phyloP scores from a whole-genome alignment of 2,797 vertebrate genomes.

The Erithacus rubecula region DNA sequence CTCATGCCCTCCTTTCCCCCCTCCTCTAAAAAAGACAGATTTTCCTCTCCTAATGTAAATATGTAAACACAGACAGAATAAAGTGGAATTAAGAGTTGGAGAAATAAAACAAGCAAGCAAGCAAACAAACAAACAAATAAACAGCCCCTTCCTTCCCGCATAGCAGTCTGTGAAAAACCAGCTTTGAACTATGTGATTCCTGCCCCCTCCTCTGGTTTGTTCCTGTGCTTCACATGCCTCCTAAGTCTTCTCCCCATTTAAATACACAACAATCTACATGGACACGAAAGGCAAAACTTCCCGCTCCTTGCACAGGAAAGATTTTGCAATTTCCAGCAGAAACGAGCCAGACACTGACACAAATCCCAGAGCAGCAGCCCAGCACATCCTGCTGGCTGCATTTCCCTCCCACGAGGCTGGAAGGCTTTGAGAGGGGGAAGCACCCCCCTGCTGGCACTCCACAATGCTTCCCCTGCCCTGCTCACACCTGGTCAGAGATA shows the following conservation, averaged over 20 bases:
- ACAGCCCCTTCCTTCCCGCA: no score
- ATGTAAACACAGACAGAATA: background rate
- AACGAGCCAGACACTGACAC: background rate
- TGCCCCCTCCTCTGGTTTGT: background rate
- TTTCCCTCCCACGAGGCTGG: background rate
- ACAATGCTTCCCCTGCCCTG: background rate
- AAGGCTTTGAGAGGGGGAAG: conserved; percentile 17
- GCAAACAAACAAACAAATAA: background rate
- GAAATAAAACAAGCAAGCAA: background rate
- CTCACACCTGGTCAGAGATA: background rate
- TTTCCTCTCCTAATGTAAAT: background rate
- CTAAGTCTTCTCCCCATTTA: background rate
- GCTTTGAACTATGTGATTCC: background rate
- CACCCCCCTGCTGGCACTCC: background rate
- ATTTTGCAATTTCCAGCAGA: conserved; percentile 35
- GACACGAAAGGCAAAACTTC: background rate
- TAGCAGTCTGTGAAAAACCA: background rate
- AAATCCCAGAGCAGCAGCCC: background rate
- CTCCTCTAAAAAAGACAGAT: background rate
- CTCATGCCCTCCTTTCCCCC: rapidly evolving
- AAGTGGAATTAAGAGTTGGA: background rate
- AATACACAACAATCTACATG: background rate
- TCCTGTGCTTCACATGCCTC: background rate
- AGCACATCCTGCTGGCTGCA: background rate
- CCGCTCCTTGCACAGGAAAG: background rate